These are phyloP conservation scores for Trichonephila clavata DNA, from an alignment of 1,140 invertebrate genomes.

Conservation along the genomic window DNA sequence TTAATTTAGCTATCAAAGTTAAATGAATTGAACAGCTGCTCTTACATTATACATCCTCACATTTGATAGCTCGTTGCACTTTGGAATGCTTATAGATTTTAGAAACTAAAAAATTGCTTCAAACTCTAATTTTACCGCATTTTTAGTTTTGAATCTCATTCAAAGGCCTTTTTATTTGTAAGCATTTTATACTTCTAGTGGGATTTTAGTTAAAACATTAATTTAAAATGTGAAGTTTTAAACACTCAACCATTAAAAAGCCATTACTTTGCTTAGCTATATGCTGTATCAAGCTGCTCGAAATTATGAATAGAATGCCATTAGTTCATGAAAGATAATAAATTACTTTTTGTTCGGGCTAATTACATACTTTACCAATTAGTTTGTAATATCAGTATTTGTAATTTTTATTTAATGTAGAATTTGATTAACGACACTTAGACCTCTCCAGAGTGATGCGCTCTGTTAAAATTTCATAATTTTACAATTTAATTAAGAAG, in stretches of 20 bases:
- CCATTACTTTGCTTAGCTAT: conserved; percentile 17
- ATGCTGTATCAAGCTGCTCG: background rate
- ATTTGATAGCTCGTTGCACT: too few relatives aligned
- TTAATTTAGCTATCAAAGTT: too few relatives aligned
- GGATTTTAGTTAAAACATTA: background rate
- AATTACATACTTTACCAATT: conserved; percentile 1
- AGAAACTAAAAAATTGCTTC: background rate
- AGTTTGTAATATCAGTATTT: background rate
- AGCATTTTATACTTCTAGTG: background rate
- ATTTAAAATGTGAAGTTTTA: background rate
- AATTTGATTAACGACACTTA: background rate
- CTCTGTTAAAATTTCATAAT: background rate
- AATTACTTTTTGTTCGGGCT: conserved; percentile 23
- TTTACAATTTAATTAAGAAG: background rate
- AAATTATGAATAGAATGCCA: conserved; percentile 21
- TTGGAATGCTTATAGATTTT: background rate
- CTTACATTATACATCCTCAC: too few relatives aligned
- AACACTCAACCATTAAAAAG: conserved; percentile 4
- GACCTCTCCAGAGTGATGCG: background rate
- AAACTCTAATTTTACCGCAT: background rate
- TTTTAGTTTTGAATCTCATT: background rate
- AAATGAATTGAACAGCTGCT: too few relatives aligned
- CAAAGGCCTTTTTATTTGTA: background rate
- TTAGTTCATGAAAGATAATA: conserved; percentile 12
- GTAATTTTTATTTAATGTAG: conserved; percentile 12